Base-by-base conservation (phyloP, 2,888 invertebrate species). In the Eilema caniola region DNA sequence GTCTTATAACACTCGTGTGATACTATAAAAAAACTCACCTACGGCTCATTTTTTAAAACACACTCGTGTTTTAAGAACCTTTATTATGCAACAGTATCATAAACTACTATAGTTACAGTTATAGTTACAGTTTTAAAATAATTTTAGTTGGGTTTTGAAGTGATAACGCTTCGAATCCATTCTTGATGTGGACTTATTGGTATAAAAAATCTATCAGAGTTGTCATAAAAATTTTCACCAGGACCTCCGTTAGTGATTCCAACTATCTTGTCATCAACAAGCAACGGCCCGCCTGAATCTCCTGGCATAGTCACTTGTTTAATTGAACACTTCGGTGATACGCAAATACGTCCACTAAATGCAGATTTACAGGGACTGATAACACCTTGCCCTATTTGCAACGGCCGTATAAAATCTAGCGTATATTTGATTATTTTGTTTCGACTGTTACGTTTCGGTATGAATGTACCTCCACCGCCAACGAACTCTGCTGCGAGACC, bases 231-330 rank as follows among this genome's bases (percentile, higher is more conserved):
- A 8, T 37, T 37, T 37, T 12, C 33, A 37, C 12, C 33, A 24
- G n/a, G 33, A 33, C 33, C 62, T 12, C 23, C 37, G 1, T 8
- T n/a, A 11, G n/a, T 10, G 33, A 64, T 12, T 53, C 47, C 64
- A 16, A 64, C 53, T n/a, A 64, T 53, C 3, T 28, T 64, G 53
- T 64, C 20, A 1, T 64, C 64, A 20, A 53, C n/a, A 53, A 64
- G 5, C 14, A 64, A 25, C 10, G 64, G 64, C 5, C 62, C 67
- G 3, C 56, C 67, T 25, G 67, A 31, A 56, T 67, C 64, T 47
- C 47, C 64, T 0, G 1, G 7, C 25, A 47, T 2, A 24, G 2
- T 2, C 2, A 41, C 0, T 37, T 63, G 62, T 2, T n/a, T 63
- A n/a, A 61, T n/a, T 2, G 64, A 64, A 53, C 53, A 47, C 53